A percentile compares a stretch with the other conserved stretches of the same genome.
phyloP scores from a whole-genome alignment of 2,888 invertebrate species.

The Adelognathus sp. region DNA sequence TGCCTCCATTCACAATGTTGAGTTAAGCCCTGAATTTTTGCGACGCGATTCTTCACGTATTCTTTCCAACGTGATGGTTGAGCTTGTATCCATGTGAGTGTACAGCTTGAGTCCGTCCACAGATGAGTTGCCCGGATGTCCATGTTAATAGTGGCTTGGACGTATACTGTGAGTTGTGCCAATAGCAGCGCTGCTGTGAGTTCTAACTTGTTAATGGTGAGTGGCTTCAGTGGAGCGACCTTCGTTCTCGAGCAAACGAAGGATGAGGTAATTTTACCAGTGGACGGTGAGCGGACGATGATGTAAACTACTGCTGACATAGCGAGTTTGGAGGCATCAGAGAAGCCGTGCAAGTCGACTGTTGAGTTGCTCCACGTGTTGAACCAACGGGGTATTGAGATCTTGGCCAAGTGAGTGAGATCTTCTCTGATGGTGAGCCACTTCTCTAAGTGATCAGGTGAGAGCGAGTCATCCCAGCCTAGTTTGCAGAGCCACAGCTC shows the following conservation, averaged over 20 bases:
- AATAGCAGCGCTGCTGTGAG: conserved; percentile 46
- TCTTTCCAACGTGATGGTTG: conserved; percentile 64
- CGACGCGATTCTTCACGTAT: conserved; percentile 65
- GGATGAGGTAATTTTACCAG: too few relatives aligned
- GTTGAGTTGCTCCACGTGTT: not conserved
- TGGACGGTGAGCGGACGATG: not conserved
- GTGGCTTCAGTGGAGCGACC: conserved; percentile 48
- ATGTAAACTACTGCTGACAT: conserved; percentile 23
- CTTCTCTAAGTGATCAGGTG: not conserved
- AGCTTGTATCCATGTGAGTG: conserved; percentile 61
- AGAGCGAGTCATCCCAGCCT: conserved; percentile 42
- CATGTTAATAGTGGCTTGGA: not conserved
- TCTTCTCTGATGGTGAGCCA: not conserved
- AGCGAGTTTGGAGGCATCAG: conserved; percentile 19
- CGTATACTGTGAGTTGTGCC: conserved; percentile 12
- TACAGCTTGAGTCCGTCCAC: conserved; percentile 66
- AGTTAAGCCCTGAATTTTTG: conserved; percentile 60
- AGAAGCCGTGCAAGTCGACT: conserved; percentile 26
- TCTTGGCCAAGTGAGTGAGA: not conserved
- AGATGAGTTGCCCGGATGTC: not conserved
- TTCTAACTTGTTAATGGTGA: too few relatives aligned
- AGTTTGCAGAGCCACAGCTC: conserved; percentile 44
- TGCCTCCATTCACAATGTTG: conserved; percentile 40
- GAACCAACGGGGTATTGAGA: conserved; percentile 48
- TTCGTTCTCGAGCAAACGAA: conserved; percentile 45